phyloP scores from a whole-genome alignment of 2,888 invertebrate species.

The Drosophila merina region DNA sequence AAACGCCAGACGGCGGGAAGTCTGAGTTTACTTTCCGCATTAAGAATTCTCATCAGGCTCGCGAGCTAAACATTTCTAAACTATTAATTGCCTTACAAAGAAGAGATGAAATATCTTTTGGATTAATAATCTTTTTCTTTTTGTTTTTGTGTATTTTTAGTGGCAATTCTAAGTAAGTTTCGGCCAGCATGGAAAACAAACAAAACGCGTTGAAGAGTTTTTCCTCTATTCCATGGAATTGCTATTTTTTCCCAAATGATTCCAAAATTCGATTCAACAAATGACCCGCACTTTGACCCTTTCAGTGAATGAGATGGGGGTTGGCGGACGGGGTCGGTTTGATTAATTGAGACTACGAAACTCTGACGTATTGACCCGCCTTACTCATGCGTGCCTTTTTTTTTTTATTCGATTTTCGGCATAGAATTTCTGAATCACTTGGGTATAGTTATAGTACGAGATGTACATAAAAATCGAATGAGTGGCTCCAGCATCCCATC shows the following conservation, averaged over 20 bases:
- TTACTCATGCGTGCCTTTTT: conserved; percentile 2
- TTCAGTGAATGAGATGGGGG: background rate
- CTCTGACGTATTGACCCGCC: conserved; percentile 14
- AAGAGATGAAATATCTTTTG: background rate
- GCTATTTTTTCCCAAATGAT: conserved; percentile 10
- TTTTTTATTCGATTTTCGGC: conserved; percentile 6
- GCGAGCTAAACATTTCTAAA: background rate
- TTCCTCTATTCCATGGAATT: conserved; percentile 15
- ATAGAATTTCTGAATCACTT: conserved; percentile 11
- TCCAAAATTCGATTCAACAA: conserved; percentile 22
- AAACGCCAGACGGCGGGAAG: background rate
- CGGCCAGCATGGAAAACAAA: conserved; percentile 56
- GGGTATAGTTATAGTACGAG: background rate
- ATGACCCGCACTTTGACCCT: conserved; percentile 37
- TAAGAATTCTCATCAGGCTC: background rate
- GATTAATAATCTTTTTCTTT: background rate
- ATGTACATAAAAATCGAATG: no score
- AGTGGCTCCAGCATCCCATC: background rate
- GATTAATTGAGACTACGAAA: conserved; percentile 60
- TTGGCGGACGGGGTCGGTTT: conserved; percentile 49
- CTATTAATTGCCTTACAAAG: background rate
- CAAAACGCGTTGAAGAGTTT: conserved; percentile 48
- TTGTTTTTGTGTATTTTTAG: conserved; percentile 4
- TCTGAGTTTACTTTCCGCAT: background rate
- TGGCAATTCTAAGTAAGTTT: conserved; percentile 20